Percentiles rank a stretch among this genome's conserved stretches.
Conservation (phyloP, 2,888 invertebrate species). For the Coenonympha glycerion region DNA sequence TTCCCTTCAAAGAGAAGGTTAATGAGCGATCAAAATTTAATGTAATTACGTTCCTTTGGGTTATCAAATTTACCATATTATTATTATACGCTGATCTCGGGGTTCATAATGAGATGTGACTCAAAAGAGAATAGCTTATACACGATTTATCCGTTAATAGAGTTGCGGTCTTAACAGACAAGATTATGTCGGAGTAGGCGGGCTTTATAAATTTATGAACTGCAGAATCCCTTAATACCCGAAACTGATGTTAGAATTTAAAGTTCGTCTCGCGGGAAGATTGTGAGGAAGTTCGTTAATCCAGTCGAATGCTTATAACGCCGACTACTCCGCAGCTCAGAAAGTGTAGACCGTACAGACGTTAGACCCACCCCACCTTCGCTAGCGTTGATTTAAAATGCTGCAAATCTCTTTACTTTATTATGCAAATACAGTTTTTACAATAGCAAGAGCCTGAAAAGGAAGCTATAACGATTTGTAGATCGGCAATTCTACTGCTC, state of each 20-base stretch:
- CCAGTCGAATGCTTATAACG: constrained; percentile 41
- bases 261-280: constrained; percentile 54
- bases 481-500: constrained; percentile 22
- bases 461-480: constrained; percentile 26
- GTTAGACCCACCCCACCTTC: constrained; percentile 21
- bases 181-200: constrained; percentile 57
- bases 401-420: constrained; percentile 22
- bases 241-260: constrained; percentile 65
- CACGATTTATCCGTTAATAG: constrained; percentile 63
- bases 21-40: constrained; percentile 30
- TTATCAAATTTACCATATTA: constrained; percentile 63
- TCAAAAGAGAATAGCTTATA: constrained; percentile 67
- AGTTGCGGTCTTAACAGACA: constrained; percentile 59
- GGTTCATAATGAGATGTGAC: constrained; percentile 50
- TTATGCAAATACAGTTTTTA: constrained; percentile 19
- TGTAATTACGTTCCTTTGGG: constrained; percentile 35
- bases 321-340: constrained; percentile 23
- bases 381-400: constrained; percentile 29
- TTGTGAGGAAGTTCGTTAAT: constrained; percentile 55
- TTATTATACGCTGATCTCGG: constrained; percentile 51
- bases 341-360: constrained; percentile 17
- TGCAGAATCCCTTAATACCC: constrained; percentile 54
- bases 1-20: constrained; percentile 18
- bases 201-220: constrained; percentile 58
- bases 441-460: constrained; percentile 18